Evolutionary conservation across 2,797 vertebrate species (phyloP).

Genomic region (Sebastes alutus): DNA sequence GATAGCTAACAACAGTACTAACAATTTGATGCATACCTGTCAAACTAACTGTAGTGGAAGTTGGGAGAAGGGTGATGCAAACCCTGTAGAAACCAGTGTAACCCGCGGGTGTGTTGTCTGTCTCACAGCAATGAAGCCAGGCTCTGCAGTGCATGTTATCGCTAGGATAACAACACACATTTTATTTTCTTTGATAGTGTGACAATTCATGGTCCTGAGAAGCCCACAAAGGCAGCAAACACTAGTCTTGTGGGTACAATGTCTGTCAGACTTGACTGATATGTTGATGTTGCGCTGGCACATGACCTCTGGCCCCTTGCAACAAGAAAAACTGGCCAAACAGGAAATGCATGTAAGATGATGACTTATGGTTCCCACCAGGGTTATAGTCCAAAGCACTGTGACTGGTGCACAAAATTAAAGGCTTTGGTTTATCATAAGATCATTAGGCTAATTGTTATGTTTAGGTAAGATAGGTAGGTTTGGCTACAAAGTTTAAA

Average conservation of each 20-base stretch:
- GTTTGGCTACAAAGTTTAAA: background rate
- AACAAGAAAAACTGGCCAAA: background rate
- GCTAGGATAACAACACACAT: slow-evolving; percentile 24
- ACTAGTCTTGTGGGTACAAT: background rate
- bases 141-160: slow-evolving; percentile 40
- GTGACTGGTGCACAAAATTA: background rate
- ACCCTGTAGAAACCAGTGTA: slow-evolving; percentile 44
- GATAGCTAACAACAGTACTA: slow-evolving; percentile 31
- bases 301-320: slow-evolving; percentile 9
- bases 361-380: background rate
- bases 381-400: background rate
- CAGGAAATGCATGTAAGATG: background rate
- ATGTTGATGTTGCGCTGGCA: slow-evolving; percentile 7
- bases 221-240: slow-evolving; percentile 31
- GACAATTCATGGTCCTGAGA: slow-evolving; percentile 42
- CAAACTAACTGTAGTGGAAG: slow-evolving; percentile 46
- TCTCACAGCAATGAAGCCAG: slow-evolving; percentile 29
- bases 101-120: slow-evolving; percentile 43
- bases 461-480: background rate
- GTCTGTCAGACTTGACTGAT: slow-evolving; percentile 24
- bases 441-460: background rate
- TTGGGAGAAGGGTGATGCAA: slow-evolving; percentile 58
- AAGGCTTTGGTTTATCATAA: background rate
- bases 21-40: slow-evolving; percentile 49
- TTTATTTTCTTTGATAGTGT: slow-evolving; percentile 57